Conservation (phyloP, 1,140 invertebrate genomes). For the Drosophila bocqueti region DNA sequence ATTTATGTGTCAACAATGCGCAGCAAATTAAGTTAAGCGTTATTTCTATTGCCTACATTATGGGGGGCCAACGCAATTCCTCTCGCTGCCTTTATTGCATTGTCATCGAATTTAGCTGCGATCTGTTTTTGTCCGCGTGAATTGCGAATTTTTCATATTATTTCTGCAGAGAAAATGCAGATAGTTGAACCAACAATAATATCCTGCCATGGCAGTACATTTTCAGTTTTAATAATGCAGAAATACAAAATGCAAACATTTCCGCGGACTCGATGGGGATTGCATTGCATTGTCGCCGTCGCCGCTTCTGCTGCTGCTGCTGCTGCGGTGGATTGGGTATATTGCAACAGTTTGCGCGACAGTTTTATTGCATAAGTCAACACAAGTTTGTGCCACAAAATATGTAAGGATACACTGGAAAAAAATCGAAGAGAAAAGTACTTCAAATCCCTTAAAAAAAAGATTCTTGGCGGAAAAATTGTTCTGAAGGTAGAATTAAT, state of each 20-base stretch:
- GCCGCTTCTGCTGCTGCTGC: conserved; percentile 1
- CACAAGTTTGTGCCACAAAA: conserved; percentile 79
- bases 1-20: conserved; percentile 78
- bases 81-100: conserved; percentile 58
- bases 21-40: conserved; percentile 76
- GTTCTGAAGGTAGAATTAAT: too few relatives aligned
- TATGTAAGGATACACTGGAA: conserved; percentile 31
- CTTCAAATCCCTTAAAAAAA: too few relatives aligned
- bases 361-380: conserved; percentile 83
- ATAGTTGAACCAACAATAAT: conserved; percentile 43
- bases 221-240: conserved; percentile 83
- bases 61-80: conserved; percentile 49
- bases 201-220: conserved; percentile 58
- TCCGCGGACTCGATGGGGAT: conserved; percentile 62
- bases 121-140: conserved; percentile 47
- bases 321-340: conserved; percentile 51
- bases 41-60: conserved; percentile 79
- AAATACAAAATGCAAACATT: conserved; percentile 83
- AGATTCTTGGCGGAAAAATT: too few relatives aligned
- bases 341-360: conserved; percentile 76
- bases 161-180: conserved; percentile 32
- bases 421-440: neutral
- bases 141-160: conserved; percentile 77
- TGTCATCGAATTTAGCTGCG: conserved; percentile 53
- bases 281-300: conserved; percentile 21